A percentile compares a stretch with the other conserved stretches of the same genome.
Evolutionary conservation across 2,113 vertebrate genomes (phyloP).

Genomic region (Coryphaenoides rupestris): DNA sequence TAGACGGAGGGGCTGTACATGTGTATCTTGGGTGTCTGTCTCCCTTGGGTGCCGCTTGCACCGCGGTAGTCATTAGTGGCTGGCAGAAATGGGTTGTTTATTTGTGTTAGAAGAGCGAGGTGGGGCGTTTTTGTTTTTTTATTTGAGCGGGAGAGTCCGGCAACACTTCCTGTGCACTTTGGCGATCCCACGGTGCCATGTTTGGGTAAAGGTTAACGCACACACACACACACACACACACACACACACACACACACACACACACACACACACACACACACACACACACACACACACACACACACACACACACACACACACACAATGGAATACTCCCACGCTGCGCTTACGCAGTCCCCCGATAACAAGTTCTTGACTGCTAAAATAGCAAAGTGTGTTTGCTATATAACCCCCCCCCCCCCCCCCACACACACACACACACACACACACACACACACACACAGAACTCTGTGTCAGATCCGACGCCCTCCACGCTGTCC

Average conservation of each 20-base stretch:
- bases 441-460: too few species aligned
- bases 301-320: not conserved
- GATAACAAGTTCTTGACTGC: too few species aligned
- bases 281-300: too few species aligned
- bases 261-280: slow-evolving; percentile 2
- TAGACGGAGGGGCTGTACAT: not conserved
- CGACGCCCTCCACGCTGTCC: too few species aligned
- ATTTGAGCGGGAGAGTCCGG: slow-evolving; percentile 17
- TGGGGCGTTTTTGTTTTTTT: slow-evolving; percentile 47
- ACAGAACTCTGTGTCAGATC: too few species aligned
- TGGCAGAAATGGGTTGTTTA: slow-evolving; percentile 49
- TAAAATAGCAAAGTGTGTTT: too few species aligned
- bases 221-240: slow-evolving; percentile 16
- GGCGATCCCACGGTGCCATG: slow-evolving; percentile 52
- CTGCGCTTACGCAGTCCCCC: too few species aligned
- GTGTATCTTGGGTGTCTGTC: slow-evolving; percentile 8
- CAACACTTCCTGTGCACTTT: slow-evolving; percentile 56
- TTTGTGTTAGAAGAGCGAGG: slow-evolving; percentile 50
- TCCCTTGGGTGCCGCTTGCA: slow-evolving; percentile 31
- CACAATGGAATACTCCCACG: not conserved
- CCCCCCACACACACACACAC: too few species aligned
- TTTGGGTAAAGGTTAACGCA: slow-evolving; percentile 23
- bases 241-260: slow-evolving; percentile 15
- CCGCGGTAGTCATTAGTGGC: slow-evolving; percentile 48
- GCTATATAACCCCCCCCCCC: too few species aligned